Percentiles rank a stretch among this genome's conserved stretches.
These are phyloP conservation scores for Graptemys geographica DNA, from an alignment of 2,797 vertebrate species.

Conservation along the genomic window DNA sequence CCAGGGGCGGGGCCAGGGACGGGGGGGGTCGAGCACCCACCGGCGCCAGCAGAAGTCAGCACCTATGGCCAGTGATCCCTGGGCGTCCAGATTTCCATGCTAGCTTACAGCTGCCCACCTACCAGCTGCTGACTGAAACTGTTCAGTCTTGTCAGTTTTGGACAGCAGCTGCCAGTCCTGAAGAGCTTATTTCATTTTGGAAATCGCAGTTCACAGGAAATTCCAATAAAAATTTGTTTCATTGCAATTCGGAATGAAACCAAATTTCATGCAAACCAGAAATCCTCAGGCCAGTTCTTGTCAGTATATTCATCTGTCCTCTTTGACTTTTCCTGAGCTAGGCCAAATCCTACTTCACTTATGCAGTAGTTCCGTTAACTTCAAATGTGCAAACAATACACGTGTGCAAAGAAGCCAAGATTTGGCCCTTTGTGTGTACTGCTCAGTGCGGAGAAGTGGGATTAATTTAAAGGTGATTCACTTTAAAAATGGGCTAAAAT, in stretches of 20 bases:
- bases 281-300: background rate
- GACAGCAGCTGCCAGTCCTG: background rate
- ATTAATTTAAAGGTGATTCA: background rate
- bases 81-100: too few relatives aligned
- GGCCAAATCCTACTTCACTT: background rate
- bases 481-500: background rate
- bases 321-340: background rate
- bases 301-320: background rate
- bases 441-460: background rate
- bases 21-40: too few relatives aligned
- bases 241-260: background rate
- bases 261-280: background rate
- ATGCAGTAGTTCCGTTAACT: background rate
- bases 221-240: background rate
- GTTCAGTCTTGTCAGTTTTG: background rate
- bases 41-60: too few relatives aligned
- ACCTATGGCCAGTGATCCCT: background rate
- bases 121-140: background rate
- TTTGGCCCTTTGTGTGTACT: background rate
- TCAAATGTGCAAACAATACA: background rate
- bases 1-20: too few relatives aligned
- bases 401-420: background rate
- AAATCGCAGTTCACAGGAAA: background rate
- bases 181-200: background rate
- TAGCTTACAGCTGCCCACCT: background rate